These are phyloP conservation scores for Apeira syringaria DNA, from an alignment of 2,888 invertebrate species.

Conservation along the genomic window DNA sequence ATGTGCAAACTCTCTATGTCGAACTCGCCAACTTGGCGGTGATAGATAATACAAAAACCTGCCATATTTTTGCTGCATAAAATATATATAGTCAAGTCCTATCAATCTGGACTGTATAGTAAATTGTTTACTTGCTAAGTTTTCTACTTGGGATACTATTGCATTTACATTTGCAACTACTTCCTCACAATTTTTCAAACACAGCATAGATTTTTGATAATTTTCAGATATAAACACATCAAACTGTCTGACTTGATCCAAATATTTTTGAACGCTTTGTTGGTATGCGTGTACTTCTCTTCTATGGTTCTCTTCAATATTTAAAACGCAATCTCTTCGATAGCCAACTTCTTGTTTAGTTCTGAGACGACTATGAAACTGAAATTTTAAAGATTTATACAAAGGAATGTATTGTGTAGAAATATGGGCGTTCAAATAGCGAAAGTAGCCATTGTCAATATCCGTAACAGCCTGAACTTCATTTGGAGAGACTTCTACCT, in stretches of 20 bases:
- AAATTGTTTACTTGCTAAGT: slow-evolving; percentile 63
- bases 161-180: slow-evolving; percentile 64
- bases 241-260: slow-evolving; percentile 80
- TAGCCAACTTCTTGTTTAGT: slow-evolving; percentile 61
- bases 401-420: slow-evolving; percentile 39
- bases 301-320: slow-evolving; percentile 79
- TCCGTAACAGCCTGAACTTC: slow-evolving; percentile 50
- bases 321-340: slow-evolving; percentile 71
- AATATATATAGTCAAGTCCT: slow-evolving; percentile 85
- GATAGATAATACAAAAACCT: slow-evolving; percentile 87
- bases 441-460: slow-evolving; percentile 53
- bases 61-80: slow-evolving; percentile 86
- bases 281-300: slow-evolving; percentile 80
- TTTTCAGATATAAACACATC: slow-evolving; percentile 85
- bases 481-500: slow-evolving; percentile 40
- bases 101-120: slow-evolving; percentile 72
- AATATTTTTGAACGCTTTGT: slow-evolving; percentile 67
- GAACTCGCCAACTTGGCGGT: slow-evolving; percentile 83
- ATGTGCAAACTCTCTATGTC: slow-evolving; percentile 77
- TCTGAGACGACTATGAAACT: slow-evolving; percentile 47
- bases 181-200: slow-evolving; percentile 75
- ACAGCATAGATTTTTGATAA: slow-evolving; percentile 83
- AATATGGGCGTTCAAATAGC: slow-evolving; percentile 45
- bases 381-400: slow-evolving; percentile 53
- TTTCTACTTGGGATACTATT: slow-evolving; percentile 67